A percentile compares a stretch with the other conserved stretches of the same genome.
These are phyloP conservation scores for Molorchus minor DNA, from an alignment of 2,888 invertebrate species.

Conservation along the genomic window DNA sequence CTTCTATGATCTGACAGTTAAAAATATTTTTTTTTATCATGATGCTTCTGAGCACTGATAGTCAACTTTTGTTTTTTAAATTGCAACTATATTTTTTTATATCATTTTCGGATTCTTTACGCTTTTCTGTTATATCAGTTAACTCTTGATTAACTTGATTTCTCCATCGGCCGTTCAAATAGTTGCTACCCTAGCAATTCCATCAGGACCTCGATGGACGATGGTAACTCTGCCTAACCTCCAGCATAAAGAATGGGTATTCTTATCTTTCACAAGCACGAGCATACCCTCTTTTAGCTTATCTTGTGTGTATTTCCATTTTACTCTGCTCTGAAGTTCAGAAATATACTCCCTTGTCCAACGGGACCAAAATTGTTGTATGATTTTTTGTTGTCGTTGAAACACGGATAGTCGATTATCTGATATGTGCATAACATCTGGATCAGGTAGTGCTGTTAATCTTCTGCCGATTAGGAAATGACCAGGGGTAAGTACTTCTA, in stretches of 20 bases:
- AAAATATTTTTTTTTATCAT: too few relatives aligned
- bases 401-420: conserved; percentile 9
- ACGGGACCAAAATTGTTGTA: conserved; percentile 4
- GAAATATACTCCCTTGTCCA: background rate
- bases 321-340: background rate
- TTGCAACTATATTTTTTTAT: too few relatives aligned
- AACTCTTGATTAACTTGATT: too few relatives aligned
- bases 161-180: background rate
- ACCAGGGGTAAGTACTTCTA: conserved; percentile 26
- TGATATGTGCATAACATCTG: conserved; percentile 4
- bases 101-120: too few relatives aligned
- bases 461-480: conserved; percentile 29
- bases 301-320: too few relatives aligned
- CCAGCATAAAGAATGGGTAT: background rate
- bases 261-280: background rate
- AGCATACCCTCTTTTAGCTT: background rate
- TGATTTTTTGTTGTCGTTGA: conserved; percentile 12
- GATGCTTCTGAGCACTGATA: too few relatives aligned
- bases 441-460: conserved; percentile 8
- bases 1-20: too few relatives aligned
- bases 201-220: background rate
- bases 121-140: too few relatives aligned
- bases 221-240: background rate
- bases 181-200: background rate
- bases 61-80: too few relatives aligned